Percentiles rank a stretch among this genome's conserved stretches.
These are phyloP conservation scores for Ceratina australensis DNA, from an alignment of 1,140 invertebrate species.

Conservation along the genomic window DNA sequence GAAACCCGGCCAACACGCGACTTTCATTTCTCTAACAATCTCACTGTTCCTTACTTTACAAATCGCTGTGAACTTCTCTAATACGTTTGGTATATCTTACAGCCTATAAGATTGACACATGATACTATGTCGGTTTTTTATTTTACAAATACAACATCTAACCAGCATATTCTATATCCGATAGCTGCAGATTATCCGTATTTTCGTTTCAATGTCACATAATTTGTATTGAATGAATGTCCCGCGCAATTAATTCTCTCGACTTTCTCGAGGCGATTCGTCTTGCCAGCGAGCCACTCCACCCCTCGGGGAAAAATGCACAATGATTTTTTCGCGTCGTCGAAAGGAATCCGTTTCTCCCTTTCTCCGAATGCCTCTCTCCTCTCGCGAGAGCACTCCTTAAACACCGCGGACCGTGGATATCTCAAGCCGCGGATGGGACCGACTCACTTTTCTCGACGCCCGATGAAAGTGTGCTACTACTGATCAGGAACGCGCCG, in stretches of 20 bases:
- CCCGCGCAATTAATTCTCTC: neutral
- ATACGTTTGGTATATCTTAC: no score
- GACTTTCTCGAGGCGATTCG: slow-evolving; percentile 20
- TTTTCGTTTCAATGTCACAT: neutral
- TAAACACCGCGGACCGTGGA: neutral
- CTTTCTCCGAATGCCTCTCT: slow-evolving; percentile 41
- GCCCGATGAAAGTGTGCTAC: slow-evolving; percentile 71
- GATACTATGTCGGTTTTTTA: no score
- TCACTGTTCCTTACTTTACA: neutral
- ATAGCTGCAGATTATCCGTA: no score
- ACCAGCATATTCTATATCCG: no score
- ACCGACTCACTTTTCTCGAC: slow-evolving; percentile 68
- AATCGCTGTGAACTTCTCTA: no score
- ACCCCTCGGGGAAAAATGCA: neutral
- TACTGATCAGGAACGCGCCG: slow-evolving; percentile 65
- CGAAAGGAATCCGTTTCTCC: slow-evolving; percentile 28
- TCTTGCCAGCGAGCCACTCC: neutral
- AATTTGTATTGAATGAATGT: neutral
- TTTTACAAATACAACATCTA: no score
- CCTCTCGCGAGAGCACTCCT: slow-evolving; percentile 27
- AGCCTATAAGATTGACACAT: no score
- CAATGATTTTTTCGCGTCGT: slow-evolving; percentile 2
- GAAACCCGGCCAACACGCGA: slow-evolving; percentile 13
- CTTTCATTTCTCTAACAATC: no score
- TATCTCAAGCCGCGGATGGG: neutral